phyloP scores from a whole-genome alignment of 2,888 invertebrate genomes.

The Amiota mariae region DNA sequence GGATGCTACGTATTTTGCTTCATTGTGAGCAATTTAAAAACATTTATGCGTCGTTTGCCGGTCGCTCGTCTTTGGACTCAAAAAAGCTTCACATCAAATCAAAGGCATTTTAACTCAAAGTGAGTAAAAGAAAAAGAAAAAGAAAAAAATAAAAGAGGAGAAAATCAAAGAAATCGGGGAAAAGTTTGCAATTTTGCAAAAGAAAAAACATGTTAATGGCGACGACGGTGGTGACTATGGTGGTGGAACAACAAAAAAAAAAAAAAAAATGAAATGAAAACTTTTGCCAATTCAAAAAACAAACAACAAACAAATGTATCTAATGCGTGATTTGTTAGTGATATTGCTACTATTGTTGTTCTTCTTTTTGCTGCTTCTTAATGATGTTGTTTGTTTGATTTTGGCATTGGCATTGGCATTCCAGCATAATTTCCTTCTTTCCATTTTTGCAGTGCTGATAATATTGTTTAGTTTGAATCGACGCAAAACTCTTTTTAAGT shows the following conservation, averaged over 20 bases:
- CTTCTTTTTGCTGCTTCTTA: not conserved
- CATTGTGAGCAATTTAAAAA: slow-evolving; percentile 55
- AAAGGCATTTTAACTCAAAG: slow-evolving; percentile 14
- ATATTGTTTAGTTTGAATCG: not conserved
- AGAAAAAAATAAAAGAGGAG: too few species aligned
- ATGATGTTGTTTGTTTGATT: slow-evolving; percentile 48
- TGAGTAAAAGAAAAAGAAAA: not conserved
- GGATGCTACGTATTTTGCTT: slow-evolving; percentile 30
- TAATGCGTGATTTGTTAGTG: slow-evolving; percentile 55
- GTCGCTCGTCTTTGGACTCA: not conserved
- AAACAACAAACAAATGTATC: slow-evolving; percentile 36
- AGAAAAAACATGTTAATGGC: slow-evolving; percentile 6
- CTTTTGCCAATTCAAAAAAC: slow-evolving; percentile 23
- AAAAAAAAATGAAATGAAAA: too few species aligned
- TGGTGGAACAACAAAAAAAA: too few species aligned
- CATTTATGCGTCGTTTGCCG: slow-evolving; percentile 42
- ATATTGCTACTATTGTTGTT: slow-evolving; percentile 25
- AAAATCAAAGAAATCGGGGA: too few species aligned
- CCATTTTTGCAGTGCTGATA: not conserved
- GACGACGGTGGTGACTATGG: not conserved
- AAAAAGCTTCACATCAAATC: slow-evolving; percentile 10
- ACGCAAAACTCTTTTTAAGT: not conserved
- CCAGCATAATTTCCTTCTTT: slow-evolving; percentile 23
- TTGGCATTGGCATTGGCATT: slow-evolving; percentile 22
- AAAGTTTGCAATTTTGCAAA: not conserved